phyloP scores from a whole-genome alignment of 2,888 invertebrate genomes.

The Tortrix viridana region DNA sequence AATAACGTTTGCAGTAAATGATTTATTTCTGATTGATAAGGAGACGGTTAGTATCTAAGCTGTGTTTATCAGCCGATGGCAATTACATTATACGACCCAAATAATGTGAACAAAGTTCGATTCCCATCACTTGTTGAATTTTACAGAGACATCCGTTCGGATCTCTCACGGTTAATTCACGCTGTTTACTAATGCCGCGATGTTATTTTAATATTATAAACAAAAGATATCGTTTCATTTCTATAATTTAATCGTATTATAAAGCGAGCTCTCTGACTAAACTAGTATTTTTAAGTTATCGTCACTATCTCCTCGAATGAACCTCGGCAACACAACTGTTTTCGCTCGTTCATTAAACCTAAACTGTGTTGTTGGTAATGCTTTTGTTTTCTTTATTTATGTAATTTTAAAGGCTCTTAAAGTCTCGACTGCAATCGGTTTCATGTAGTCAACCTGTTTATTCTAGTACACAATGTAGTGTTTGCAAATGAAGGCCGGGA shows the following conservation, averaged over 20 bases:
- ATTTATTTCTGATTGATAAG: constrained; percentile 32
- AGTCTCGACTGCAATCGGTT: background rate
- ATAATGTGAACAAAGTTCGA: constrained; percentile 30
- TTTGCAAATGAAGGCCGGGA: background rate
- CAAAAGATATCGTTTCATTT: constrained; percentile 46
- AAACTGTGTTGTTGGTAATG: background rate
- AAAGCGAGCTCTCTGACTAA: background rate
- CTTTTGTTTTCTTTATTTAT: background rate
- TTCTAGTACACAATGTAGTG: constrained; percentile 1
- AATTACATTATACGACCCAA: constrained; percentile 14
- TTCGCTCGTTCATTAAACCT: constrained; percentile 15
- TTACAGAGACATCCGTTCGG: constrained; percentile 44
- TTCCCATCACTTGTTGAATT: constrained; percentile 33
- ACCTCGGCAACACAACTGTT: constrained; percentile 5
- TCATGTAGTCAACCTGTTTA: constrained; percentile 4
- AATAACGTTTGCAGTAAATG: constrained; percentile 34
- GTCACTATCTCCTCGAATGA: constrained; percentile 38
- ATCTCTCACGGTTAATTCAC: constrained; percentile 53
- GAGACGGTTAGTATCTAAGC: constrained; percentile 9
- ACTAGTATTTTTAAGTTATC: constrained; percentile 34
- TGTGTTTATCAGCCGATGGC: constrained; percentile 10
- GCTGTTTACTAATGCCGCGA: constrained; percentile 59
- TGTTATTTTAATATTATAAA: constrained; percentile 49
- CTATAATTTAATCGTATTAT: constrained; percentile 8
- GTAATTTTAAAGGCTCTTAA: background rate